Conservation (phyloP, 2,797 vertebrate genomes). For the Neomorphus geoffroyi region DNA sequence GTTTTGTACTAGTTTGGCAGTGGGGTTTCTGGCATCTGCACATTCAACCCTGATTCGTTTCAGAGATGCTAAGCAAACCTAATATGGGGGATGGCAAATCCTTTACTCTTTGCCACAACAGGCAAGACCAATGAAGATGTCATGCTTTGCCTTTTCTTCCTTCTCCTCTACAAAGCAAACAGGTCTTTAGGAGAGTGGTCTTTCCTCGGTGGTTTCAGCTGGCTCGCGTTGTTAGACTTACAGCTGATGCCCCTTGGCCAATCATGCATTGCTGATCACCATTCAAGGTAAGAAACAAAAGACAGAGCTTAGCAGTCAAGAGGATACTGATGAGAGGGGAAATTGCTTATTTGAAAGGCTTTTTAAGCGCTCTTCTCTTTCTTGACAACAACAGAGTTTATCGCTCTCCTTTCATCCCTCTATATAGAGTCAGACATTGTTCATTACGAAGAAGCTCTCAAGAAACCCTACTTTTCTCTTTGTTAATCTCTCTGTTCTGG, state of each 20-base stretch:
- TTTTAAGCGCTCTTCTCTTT: constrained; percentile 45
- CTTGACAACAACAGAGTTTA: constrained; percentile 55
- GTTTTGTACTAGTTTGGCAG: not conserved
- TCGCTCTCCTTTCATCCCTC: constrained; percentile 39
- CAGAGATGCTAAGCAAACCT: not conserved
- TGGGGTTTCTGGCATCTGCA: not conserved
- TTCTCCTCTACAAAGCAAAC: not conserved
- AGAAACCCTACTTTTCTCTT: not conserved
- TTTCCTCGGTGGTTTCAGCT: not conserved
- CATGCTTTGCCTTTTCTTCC: not conserved
- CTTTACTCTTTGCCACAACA: not conserved
- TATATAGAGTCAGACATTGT: not conserved
- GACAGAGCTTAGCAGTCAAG: constrained; percentile 35
- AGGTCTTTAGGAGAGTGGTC: not conserved
- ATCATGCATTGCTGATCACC: constrained; percentile 65
- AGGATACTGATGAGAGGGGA: constrained; percentile 61
- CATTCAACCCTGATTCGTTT: not conserved
- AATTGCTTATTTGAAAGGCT: constrained; percentile 67
- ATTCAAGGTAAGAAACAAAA: constrained; percentile 71
- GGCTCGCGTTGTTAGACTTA: constrained; percentile 39
- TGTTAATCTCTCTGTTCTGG: not conserved
- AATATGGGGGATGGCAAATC: not conserved
- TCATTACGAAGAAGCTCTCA: not conserved
- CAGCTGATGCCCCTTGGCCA: constrained; percentile 55
- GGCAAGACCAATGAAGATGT: not conserved